Conservation (phyloP, 2,797 vertebrate genomes). For the Poecile montanus region DNA sequence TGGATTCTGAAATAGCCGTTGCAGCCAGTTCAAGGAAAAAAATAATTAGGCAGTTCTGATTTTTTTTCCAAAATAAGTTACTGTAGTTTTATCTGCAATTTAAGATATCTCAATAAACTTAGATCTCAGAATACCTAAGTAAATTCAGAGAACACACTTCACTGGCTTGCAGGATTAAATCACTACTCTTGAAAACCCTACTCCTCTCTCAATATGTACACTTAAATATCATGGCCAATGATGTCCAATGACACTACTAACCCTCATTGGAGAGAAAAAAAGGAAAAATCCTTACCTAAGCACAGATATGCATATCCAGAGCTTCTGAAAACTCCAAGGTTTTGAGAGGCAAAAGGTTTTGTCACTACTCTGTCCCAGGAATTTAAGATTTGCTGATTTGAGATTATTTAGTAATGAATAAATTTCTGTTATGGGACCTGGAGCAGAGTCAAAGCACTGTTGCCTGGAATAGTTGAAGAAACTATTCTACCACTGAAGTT, state of each 20-base stretch:
- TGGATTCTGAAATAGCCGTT: background rate
- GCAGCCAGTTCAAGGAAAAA: background rate
- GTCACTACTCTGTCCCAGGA: background rate
- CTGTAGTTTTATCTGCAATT: background rate
- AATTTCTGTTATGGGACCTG: accelerated
- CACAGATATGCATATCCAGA: background rate
- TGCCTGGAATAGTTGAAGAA: background rate
- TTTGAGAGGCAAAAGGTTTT: background rate
- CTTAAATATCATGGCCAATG: background rate
- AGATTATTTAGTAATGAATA: background rate
- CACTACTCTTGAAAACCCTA: background rate
- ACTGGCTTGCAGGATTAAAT: background rate
- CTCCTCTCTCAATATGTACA: background rate
- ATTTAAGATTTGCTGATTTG: background rate
- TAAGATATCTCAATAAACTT: background rate
- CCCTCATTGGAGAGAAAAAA: background rate
- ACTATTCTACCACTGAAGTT: background rate
- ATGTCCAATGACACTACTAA: background rate
- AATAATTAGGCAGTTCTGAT: background rate
- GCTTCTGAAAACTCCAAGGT: background rate
- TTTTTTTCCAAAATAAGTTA: background rate
- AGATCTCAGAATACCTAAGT: background rate
- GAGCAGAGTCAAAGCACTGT: background rate
- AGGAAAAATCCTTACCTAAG: background rate
- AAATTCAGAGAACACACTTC: background rate